These are phyloP conservation scores for Orthonevra nobilis DNA, from an alignment of 2,888 invertebrate genomes.

Conservation along the genomic window DNA sequence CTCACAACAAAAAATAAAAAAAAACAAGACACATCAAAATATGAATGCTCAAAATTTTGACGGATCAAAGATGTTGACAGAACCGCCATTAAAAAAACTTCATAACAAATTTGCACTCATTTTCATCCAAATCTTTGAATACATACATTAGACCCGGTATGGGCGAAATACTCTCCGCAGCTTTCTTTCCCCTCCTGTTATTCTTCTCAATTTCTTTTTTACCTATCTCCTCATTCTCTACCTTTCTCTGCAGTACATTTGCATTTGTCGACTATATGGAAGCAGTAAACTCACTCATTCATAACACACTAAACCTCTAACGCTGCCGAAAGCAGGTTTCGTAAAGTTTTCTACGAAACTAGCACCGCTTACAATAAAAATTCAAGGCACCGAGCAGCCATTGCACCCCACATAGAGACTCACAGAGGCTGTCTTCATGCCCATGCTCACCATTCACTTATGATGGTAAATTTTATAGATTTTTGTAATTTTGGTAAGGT, in stretches of 20 bases:
- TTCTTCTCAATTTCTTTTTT: neutral
- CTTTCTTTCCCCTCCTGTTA: constrained; percentile 26
- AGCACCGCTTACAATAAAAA: neutral
- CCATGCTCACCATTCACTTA: too few relatives aligned
- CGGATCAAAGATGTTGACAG: too few relatives aligned
- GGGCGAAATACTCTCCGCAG: constrained; percentile 27
- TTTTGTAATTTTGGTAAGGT: constrained; percentile 9
- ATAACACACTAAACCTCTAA: constrained; percentile 32
- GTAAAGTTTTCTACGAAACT: constrained; percentile 7
- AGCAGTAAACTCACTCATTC: constrained; percentile 41
- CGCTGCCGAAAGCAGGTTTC: constrained; percentile 23
- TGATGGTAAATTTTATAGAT: constrained; percentile 25
- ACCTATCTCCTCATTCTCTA: neutral
- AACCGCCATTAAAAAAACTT: too few relatives aligned
- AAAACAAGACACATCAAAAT: too few relatives aligned
- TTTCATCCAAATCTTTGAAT: too few relatives aligned
- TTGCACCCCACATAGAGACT: constrained; percentile 43
- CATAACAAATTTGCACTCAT: too few relatives aligned
- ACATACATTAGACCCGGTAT: too few relatives aligned
- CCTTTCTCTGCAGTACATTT: constrained; percentile 27
- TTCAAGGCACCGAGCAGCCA: constrained; percentile 33
- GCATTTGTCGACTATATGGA: constrained; percentile 22
- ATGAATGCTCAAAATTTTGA: too few relatives aligned
- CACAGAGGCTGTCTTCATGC: too few relatives aligned
- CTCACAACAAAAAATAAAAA: too few relatives aligned